Percentiles rank a stretch among this genome's conserved stretches.
Conservation (phyloP, 2,888 invertebrate genomes). For the Deilephila porcellus region DNA sequence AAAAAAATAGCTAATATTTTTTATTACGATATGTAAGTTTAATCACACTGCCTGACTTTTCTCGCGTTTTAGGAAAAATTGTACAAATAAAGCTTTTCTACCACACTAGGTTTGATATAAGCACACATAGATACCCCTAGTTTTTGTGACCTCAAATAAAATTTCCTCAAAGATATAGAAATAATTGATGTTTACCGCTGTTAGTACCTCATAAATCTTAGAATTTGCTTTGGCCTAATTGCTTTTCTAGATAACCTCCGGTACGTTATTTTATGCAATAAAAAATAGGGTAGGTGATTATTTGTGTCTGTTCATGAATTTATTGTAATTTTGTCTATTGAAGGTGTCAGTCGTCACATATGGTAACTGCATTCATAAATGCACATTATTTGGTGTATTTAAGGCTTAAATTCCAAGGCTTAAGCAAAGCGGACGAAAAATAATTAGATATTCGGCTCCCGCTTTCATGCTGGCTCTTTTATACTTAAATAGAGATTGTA, state of each 20-base stretch:
- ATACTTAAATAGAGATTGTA: no score
- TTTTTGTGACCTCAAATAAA: background rate
- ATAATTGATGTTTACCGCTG: background rate
- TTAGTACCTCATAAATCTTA: conserved; percentile 7
- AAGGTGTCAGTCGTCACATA: background rate
- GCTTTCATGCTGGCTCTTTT: no score
- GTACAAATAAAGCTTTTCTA: conserved; percentile 18
- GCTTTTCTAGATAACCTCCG: conserved; percentile 3
- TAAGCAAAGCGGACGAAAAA: no score
- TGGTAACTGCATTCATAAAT: background rate
- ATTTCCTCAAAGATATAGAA: background rate
- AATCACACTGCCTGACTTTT: background rate
- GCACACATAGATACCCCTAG: background rate
- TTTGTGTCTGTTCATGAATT: background rate
- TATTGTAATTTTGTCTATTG: background rate
- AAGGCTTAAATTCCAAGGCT: no score
- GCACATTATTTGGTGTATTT: no score
- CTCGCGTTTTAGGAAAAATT: background rate
- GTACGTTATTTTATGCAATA: background rate
- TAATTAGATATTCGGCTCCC: no score
- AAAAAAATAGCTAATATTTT: background rate
- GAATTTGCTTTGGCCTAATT: conserved; percentile 22
- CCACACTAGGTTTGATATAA: conserved; percentile 8
- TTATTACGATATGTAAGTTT: conserved; percentile 1
- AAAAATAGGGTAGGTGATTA: background rate